Evolutionary conservation across 1,140 invertebrate species (phyloP), one percentile per base, ranked within the genome.

Genomic region (Octopus bimaculoides): DNA sequence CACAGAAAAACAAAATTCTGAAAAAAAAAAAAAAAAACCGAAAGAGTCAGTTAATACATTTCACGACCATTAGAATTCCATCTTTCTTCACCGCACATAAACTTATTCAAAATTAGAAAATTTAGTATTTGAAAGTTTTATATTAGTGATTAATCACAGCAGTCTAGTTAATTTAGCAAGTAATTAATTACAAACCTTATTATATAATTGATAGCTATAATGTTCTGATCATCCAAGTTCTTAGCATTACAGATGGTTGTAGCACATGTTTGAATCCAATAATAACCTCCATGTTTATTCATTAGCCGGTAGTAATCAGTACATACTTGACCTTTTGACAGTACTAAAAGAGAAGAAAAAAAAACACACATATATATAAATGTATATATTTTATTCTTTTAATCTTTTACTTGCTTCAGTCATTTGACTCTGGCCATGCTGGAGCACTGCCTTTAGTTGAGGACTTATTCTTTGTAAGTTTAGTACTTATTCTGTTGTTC

Each of bases 261-360:
- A 53, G 96, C 97, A 89, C 97, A 99, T 0, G 96, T 97, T 90
- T 98, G 97, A 77, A 98, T 91, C 97, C 97, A 98, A 54, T 96
- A 96, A 90, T 95, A 98, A 4, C 97, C 97, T 6, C 97, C 97
- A 82, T 93, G 94, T 90, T 97, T 97, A 91, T 98, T 98, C 94
- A 98, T 97, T 83, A 98, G 86, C 86, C 97, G 93, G 90, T 97
- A 98, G 91, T 98, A 99, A 88, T 96, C 95, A 7, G 96, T 98
- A 90, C 98, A 92, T 53, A 98, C 96, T 91, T 99, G 97, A 6
- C 97, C 97, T 91, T 99, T 99, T 88, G 95, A 94, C 85, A 98
- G 95, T 89, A 99, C 97, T 98, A 91, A 81, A 93, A 93, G 66
- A 89, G 77, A 55, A 85, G 89, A 87, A 85, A 41, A 81, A 26